These are phyloP conservation scores for Brenthis daphne DNA, from an alignment of 2,888 invertebrate genomes.

Conservation along the genomic window DNA sequence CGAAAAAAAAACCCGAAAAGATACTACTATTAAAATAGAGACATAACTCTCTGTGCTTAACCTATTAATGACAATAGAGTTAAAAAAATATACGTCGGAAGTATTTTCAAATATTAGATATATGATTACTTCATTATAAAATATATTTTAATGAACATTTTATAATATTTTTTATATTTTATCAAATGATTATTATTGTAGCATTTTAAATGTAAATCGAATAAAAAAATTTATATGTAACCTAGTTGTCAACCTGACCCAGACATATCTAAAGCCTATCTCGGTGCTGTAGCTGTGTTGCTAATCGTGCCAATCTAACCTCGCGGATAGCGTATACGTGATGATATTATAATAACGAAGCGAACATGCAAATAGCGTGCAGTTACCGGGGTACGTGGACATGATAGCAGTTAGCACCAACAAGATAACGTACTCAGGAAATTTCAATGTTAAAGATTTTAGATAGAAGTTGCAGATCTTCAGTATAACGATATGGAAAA, in stretches of 20 bases:
- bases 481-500: constrained; percentile 2
- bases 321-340: constrained; percentile 42
- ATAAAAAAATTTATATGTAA: constrained; percentile 9
- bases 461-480: constrained; percentile 23
- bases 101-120: background rate
- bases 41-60: too few relatives aligned
- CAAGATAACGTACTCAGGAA: constrained; percentile 35
- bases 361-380: constrained; percentile 36
- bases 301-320: constrained; percentile 45
- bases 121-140: background rate
- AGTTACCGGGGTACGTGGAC: constrained; percentile 36
- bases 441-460: constrained; percentile 32
- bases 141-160: too few relatives aligned
- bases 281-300: constrained; percentile 23
- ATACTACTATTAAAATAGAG: too few relatives aligned
- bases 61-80: too few relatives aligned
- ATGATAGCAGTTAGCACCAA: constrained; percentile 38
- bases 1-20: too few relatives aligned
- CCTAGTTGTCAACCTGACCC: constrained; percentile 21
- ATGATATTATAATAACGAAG: constrained; percentile 41
- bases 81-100: too few relatives aligned
- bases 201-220: background rate
- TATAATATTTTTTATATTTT: too few relatives aligned
- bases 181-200: too few relatives aligned
- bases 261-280: constrained; percentile 30